Evolutionary conservation across 1,140 invertebrate genomes (phyloP).

Genomic region (Diprion similis): DNA sequence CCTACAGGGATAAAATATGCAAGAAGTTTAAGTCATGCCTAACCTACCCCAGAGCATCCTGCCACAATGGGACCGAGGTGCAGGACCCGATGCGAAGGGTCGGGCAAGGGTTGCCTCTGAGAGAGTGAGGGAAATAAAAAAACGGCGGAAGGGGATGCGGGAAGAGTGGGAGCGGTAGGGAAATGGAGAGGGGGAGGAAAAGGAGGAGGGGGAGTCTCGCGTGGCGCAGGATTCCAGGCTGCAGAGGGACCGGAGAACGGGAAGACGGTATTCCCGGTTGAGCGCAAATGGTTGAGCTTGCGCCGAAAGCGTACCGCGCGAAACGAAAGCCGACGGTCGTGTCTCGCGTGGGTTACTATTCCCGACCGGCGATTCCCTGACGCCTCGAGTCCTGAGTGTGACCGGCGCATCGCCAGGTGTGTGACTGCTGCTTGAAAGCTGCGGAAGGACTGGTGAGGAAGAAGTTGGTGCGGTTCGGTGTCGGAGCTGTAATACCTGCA

Average conservation of each 20-base stretch:
- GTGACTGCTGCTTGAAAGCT: background rate
- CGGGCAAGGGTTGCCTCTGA: background rate
- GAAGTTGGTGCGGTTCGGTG: no score
- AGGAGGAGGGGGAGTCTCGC: background rate
- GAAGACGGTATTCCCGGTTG: background rate
- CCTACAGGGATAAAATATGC: background rate
- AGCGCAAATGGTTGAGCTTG: background rate
- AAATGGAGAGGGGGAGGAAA: background rate
- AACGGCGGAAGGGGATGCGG: background rate
- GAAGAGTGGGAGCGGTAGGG: background rate
- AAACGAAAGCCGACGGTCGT: background rate
- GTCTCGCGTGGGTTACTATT: background rate
- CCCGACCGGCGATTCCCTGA: conserved; percentile 3
- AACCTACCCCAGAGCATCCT: background rate
- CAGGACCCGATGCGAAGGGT: background rate
- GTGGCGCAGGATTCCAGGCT: background rate
- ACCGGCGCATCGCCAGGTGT: background rate
- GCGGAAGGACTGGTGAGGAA: no score
- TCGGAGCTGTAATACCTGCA: no score
- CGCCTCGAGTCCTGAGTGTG: background rate
- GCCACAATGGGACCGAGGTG: background rate
- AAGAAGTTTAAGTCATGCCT: background rate
- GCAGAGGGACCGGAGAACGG: background rate
- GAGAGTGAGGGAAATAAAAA: no score
- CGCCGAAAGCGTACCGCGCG: background rate